These are phyloP conservation scores for Eurosta solidaginis DNA, from an alignment of 1,140 invertebrate genomes.

Conservation along the genomic window DNA sequence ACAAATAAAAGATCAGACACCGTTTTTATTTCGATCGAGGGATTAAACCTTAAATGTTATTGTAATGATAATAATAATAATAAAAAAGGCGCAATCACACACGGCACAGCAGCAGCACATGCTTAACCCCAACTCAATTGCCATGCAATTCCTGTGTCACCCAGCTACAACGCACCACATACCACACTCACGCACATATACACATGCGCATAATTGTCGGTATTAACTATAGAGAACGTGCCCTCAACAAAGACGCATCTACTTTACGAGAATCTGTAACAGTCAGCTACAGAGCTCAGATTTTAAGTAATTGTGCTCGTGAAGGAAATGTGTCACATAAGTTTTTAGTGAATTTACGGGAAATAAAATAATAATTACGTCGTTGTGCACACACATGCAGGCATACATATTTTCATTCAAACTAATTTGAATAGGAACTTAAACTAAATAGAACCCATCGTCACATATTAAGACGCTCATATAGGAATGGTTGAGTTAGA, in stretches of 20 bases:
- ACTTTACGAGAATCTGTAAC: conserved; percentile 1
- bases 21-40: conserved; percentile 23
- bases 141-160: background rate
- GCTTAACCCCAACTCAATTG: background rate
- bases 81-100: conserved; percentile 10
- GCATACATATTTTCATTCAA: too few species aligned
- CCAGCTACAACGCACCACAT: too few species aligned
- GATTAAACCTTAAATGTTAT: conserved; percentile 18
- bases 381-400: too few species aligned
- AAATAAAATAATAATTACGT: too few species aligned
- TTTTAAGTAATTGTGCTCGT: background rate
- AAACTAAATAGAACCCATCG: too few species aligned
- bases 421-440: too few species aligned
- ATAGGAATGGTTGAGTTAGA: too few species aligned
- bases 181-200: background rate
- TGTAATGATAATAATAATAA: background rate
- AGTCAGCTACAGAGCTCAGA: conserved; percentile 1
- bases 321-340: background rate
- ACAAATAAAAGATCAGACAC: conserved; percentile 23
- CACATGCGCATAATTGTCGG: background rate
- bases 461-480: too few species aligned
- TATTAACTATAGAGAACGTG: background rate
- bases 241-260: background rate
- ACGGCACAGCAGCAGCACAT: background rate
- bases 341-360: background rate